Percentiles rank a stretch among this genome's conserved stretches.
Evolutionary conservation across 2,888 invertebrate species (phyloP).

Genomic region (Liopterus haemorrhoidalis): DNA sequence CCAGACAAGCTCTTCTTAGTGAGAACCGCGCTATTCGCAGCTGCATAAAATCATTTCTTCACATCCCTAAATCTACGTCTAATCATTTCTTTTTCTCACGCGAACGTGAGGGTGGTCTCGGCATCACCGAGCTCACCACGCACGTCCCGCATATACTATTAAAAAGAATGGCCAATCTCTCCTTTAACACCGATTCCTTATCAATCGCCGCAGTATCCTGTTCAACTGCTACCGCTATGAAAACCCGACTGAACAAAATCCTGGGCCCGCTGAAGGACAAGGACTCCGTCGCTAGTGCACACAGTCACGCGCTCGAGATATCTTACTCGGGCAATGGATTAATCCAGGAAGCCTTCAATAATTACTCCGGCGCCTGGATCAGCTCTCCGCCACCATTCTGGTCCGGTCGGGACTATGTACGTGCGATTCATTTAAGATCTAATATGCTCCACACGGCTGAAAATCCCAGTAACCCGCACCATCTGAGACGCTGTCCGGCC

Average conservation of each 20-base stretch:
- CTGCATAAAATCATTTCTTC: not conserved
- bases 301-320: not conserved
- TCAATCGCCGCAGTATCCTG: not conserved
- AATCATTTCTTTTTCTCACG: not conserved
- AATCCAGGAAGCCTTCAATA: not conserved
- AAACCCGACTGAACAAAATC: not conserved
- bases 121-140: not conserved
- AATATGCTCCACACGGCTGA: conserved; percentile 22
- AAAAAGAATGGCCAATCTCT: not conserved
- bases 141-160: not conserved
- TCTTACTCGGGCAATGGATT: not conserved
- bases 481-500: no score
- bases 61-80: not conserved
- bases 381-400: conserved; percentile 17
- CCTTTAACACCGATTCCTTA: not conserved
- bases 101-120: not conserved
- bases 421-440: conserved; percentile 11
- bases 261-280: not conserved
- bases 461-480: conserved; percentile 10
- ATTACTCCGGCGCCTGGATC: conserved; percentile 4
- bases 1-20: not conserved
- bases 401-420: conserved; percentile 16
- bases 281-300: no score
- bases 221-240: not conserved
- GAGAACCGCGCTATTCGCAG: not conserved